Percentiles rank a stretch among this genome's conserved stretches.
Evolutionary conservation across 2,888 invertebrate species (phyloP).

Genomic region (Boloria euphrosyne): DNA sequence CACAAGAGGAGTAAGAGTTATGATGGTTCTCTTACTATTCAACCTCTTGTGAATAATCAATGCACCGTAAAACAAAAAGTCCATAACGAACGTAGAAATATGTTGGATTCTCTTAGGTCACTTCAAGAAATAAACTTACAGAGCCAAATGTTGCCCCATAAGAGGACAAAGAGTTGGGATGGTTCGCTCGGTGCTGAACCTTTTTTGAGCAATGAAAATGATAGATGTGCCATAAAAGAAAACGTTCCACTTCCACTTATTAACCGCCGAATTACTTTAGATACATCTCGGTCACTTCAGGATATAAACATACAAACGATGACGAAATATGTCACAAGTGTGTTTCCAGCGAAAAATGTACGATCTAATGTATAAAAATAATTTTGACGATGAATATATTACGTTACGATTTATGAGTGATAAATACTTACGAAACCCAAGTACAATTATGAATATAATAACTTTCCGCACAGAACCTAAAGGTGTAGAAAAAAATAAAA

Average conservation of each 20-base stretch:
- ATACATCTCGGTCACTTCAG: slow-evolving; percentile 1
- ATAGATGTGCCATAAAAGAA: slow-evolving; percentile 1
- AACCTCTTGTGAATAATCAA: slow-evolving; percentile 1
- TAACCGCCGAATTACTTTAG: slow-evolving; percentile 3
- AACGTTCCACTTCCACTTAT: slow-evolving; percentile 3
- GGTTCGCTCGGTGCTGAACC: slow-evolving; percentile 1
- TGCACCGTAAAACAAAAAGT: slow-evolving; percentile 2
- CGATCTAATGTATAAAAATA: too few relatives aligned
- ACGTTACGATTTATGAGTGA: slow-evolving; percentile 4
- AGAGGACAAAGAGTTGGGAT: slow-evolving; percentile 6
- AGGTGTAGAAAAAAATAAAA: background rate
- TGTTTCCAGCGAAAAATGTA: too few relatives aligned
- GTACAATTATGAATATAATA: background rate
- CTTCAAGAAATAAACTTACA: slow-evolving; percentile 4
- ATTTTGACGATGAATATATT: background rate
- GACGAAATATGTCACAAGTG: background rate
- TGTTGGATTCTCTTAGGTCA: slow-evolving; percentile 3
- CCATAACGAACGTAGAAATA: background rate
- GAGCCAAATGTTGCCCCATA: background rate
- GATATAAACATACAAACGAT: slow-evolving; percentile 4
- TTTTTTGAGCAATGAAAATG: slow-evolving; percentile 2
- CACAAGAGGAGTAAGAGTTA: background rate
- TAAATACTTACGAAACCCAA: slow-evolving; percentile 2
- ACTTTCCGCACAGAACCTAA: slow-evolving; percentile 3
- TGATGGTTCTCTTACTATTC: slow-evolving; percentile 4